Base-by-base conservation (phyloP, 2,888 invertebrate species). In the Philereme transversata region DNA sequence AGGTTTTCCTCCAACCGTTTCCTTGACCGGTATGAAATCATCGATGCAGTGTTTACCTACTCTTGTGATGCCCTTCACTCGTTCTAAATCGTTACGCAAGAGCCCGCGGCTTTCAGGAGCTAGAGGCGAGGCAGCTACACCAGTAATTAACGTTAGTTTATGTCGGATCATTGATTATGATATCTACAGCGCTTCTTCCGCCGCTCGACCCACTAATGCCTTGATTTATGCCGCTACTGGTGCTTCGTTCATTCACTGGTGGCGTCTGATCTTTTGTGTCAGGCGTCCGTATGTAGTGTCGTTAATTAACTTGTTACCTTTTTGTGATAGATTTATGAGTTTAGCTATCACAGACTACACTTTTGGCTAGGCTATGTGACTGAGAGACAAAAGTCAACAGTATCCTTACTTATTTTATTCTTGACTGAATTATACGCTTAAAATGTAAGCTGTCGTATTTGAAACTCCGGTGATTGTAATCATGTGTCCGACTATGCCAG, bases 11-110 rank as follows among this genome's bases (percentile, higher is more conserved):
- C 74, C 71, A 70, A 71, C 58, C 62, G 79, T 86, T 86, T 84
- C 89, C 88, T 88, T 90, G 88, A 88, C 87, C 87, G 78, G 76
- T 81, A 87, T 89, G 87, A 88, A 86, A 87, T 88, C 87, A 87
- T 86, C 86, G 73, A 67, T 77, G 74, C 71, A 51, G 85, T 86
- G 82, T 86, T 87, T 86, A 22, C 22, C 22, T 22, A 80, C 83
- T 81, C 81, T 83, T 71, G 76, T 75, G 69, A 73, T 79, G 87
- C 82, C 86, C 84, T 84, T 87, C 84, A 78, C 81, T 77, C 68
- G 75, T 73, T 77, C 80, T 77, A 80, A 78, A 74, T 80, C 72
- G 75, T 86, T 83, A 80, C 77, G 84, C 83, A 86, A 84, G 71
- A 70, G 64, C 60, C 64, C 75, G 72, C 74, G 72, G 77, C 75